A percentile compares a stretch with the other conserved stretches of the same genome.
Conservation (phyloP, 2,888 invertebrate genomes). For the Drosophila stalkeri region DNA sequence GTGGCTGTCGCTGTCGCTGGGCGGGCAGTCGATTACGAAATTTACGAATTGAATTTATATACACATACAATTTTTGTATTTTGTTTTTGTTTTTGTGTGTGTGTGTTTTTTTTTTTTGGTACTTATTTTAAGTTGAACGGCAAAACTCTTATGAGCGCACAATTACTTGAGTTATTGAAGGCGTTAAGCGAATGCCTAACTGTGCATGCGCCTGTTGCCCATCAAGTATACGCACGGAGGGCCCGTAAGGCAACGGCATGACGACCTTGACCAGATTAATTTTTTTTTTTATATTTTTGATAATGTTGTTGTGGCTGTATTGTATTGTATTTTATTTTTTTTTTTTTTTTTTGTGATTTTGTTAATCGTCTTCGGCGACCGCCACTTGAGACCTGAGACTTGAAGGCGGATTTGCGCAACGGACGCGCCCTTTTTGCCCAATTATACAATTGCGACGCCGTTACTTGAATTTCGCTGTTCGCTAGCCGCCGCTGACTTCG, state of each 20-base stretch:
- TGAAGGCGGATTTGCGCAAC: conserved; percentile 68
- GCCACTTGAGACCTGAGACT: conserved; percentile 26
- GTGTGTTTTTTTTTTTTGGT: neutral
- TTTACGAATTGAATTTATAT: conserved; percentile 12
- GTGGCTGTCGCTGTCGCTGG: neutral
- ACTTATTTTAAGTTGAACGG: conserved; percentile 19
- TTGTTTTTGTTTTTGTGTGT: no score
- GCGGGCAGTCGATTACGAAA: conserved; percentile 27
- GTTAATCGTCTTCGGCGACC: conserved; percentile 31
- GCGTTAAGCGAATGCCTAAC: conserved; percentile 45
- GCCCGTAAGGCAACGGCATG: conserved; percentile 22
- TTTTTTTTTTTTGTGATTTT: conserved; percentile 2
- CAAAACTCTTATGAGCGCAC: conserved; percentile 10
- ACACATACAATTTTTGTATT: neutral
- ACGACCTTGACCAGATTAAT: conserved; percentile 64
- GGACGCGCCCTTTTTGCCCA: conserved; percentile 72
- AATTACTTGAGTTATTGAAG: conserved; percentile 34
- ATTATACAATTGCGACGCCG: conserved; percentile 69
- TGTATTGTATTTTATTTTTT: no score
- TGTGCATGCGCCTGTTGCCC: conserved; percentile 41
- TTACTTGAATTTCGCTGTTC: conserved; percentile 34
- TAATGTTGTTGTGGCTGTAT: neutral
- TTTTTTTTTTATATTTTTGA: neutral
- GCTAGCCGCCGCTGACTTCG: conserved; percentile 14
- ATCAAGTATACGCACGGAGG: conserved; percentile 61